phyloP scores from a whole-genome alignment of 2,888 invertebrate genomes.

The Sinelater perroti region DNA sequence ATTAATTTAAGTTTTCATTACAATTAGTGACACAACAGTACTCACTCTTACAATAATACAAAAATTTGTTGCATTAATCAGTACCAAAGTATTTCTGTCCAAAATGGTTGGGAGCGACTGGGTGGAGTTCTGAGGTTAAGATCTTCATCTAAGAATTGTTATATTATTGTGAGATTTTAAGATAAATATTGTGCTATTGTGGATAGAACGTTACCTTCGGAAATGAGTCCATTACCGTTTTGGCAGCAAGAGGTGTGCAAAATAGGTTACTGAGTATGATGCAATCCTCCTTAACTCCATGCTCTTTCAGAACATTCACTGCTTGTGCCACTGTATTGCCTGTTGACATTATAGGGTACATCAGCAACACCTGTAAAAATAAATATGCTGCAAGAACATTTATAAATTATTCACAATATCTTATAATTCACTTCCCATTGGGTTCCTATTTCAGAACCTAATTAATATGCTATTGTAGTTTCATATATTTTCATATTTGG shows the following conservation, averaged over 20 bases:
- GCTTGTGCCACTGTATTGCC: constrained; percentile 96
- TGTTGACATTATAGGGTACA: constrained; percentile 99
- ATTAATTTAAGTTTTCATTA: too few relatives aligned
- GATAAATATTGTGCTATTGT: too few relatives aligned
- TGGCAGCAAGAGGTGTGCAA: constrained; percentile 91
- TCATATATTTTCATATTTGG: too few relatives aligned
- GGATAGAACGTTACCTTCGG: constrained; percentile 77
- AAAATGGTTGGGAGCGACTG: constrained; percentile 96
- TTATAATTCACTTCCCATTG: too few relatives aligned
- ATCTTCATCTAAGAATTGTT: constrained; percentile 80
- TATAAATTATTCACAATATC: background rate
- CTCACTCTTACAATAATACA: too few relatives aligned
- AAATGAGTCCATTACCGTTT: constrained; percentile 83
- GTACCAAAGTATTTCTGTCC: constrained; percentile 99
- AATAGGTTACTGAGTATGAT: constrained; percentile 98
- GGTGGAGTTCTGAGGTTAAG: constrained; percentile 93
- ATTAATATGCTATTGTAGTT: too few relatives aligned
- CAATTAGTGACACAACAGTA: too few relatives aligned
- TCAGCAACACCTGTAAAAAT: constrained; percentile 75
- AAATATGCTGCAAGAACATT: too few relatives aligned
- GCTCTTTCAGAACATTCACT: constrained; percentile 91
- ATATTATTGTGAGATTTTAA: background rate
- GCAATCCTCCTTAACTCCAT: constrained; percentile 91
- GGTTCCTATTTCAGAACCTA: too few relatives aligned
- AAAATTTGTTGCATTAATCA: too few relatives aligned